A percentile compares a stretch with the other conserved stretches of the same genome.
Evolutionary conservation across 2,797 vertebrate species (phyloP).

Genomic region (Hydrocynus forskahlii): DNA sequence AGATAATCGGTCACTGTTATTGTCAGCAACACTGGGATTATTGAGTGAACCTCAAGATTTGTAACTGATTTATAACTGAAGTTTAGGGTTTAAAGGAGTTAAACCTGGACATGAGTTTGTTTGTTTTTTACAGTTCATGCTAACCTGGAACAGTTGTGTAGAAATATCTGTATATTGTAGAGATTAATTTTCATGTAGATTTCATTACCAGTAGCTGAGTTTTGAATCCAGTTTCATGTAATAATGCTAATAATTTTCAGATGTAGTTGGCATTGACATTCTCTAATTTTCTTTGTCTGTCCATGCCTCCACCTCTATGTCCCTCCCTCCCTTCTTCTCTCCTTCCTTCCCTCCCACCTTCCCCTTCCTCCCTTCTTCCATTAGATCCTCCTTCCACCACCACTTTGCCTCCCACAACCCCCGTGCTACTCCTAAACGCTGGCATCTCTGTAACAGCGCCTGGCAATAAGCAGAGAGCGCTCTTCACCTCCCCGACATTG

Average conservation of each 20-base stretch:
- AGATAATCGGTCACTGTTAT: no score
- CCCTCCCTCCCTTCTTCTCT: constrained; percentile 61
- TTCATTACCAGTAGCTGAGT: constrained; percentile 57
- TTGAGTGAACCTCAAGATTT: no score
- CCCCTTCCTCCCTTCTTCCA: constrained; percentile 86
- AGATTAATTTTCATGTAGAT: constrained; percentile 58
- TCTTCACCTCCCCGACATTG: constrained; percentile 89
- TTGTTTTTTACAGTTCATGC: not conserved
- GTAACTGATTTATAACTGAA: no score
- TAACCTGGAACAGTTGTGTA: constrained; percentile 52
- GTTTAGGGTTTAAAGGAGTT: no score
- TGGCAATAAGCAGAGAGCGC: constrained; percentile 80
- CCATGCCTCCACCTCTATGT: constrained; percentile 75
- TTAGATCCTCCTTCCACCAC: constrained; percentile 98
- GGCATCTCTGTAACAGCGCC: constrained; percentile 84
- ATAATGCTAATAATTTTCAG: constrained; percentile 71
- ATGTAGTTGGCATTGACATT: constrained; percentile 93
- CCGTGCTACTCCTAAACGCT: constrained; percentile 88
- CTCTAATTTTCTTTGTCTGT: constrained; percentile 93
- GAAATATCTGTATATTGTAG: constrained; percentile 40
- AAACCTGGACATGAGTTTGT: not conserved
- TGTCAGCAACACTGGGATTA: no score
- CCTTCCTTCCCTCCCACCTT: constrained; percentile 45
- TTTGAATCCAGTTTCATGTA: constrained; percentile 54
- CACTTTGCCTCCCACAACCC: constrained; percentile 88